Evolutionary conservation across 1,140 invertebrate genomes (phyloP).

Genomic region (Drosophila subpulchrella): DNA sequence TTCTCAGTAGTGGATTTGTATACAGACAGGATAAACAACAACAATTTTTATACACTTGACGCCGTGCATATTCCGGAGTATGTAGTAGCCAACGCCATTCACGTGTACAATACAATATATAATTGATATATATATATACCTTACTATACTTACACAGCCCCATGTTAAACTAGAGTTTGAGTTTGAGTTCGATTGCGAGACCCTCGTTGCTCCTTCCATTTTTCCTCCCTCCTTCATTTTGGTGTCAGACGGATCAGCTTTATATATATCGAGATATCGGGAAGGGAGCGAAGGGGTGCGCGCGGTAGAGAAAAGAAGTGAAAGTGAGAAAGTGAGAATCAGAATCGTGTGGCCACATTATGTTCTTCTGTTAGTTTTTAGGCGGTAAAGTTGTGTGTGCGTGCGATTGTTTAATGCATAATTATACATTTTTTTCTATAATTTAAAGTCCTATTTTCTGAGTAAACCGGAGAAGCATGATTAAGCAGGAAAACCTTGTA

Average conservation of each 20-base stretch:
- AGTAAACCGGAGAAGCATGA: constrained; percentile 12
- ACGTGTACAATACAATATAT: constrained; percentile 15
- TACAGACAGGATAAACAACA: constrained; percentile 3
- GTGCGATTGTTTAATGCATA: constrained; percentile 41
- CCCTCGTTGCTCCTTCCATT: not conserved
- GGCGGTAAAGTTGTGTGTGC: constrained; percentile 26
- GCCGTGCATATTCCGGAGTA: constrained; percentile 18
- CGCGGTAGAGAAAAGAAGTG: not conserved
- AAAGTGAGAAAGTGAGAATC: constrained; percentile 1
- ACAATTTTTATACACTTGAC: constrained; percentile 20
- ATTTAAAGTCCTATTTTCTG: constrained; percentile 17
- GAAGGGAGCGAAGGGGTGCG: not conserved
- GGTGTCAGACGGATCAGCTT: constrained; percentile 29
- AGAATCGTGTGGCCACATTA: constrained; percentile 25
- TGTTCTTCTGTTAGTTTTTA: constrained; percentile 18
- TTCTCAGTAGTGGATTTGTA: constrained; percentile 31
- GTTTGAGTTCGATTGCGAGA: constrained; percentile 9
- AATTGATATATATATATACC: constrained; percentile 16
- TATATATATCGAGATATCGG: constrained; percentile 22
- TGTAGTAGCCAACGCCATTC: constrained; percentile 22
- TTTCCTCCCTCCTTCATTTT: not conserved
- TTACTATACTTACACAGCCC: not conserved
- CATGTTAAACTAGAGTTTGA: constrained; percentile 9
- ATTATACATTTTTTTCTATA: constrained; percentile 19
- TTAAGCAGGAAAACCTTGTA: constrained; percentile 47